Evolutionary conservation across 2,797 vertebrate genomes (phyloP).

Genomic region (Harpagifer antarcticus): DNA sequence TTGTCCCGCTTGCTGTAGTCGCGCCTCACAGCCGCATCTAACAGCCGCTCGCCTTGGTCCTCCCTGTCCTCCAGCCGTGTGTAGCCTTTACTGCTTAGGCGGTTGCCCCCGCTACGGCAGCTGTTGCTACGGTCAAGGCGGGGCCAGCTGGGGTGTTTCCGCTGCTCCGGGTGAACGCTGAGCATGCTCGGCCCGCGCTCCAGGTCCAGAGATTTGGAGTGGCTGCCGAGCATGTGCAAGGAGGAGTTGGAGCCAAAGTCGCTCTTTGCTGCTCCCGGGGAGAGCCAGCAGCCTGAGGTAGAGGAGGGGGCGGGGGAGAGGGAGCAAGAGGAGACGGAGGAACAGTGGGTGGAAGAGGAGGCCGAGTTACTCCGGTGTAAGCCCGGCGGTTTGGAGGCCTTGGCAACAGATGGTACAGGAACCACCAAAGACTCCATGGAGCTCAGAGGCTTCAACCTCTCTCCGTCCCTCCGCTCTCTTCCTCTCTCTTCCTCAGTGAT

Average conservation of each 20-base stretch:
- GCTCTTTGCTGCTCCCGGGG: conserved; percentile 90
- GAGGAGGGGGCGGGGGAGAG: conserved; percentile 83
- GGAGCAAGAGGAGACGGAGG: conserved; percentile 80
- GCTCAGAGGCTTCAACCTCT: conserved; percentile 80
- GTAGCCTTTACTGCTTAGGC: conserved; percentile 96
- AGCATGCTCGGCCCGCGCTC: conserved; percentile 89
- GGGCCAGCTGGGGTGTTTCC: conserved; percentile 98
- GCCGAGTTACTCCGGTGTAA: conserved; percentile 87
- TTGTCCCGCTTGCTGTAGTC: conserved; percentile 98
- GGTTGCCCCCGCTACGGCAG: conserved; percentile 66
- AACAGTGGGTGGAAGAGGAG: conserved; percentile 82
- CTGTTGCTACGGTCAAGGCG: conserved; percentile 95
- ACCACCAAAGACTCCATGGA: conserved; percentile 92
- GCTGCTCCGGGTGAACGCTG: conserved; percentile 92
- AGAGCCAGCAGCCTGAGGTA: conserved; percentile 89
- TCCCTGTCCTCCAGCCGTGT: conserved; percentile 95
- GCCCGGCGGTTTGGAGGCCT: conserved; percentile 85
- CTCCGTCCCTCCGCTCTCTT: conserved; percentile 66
- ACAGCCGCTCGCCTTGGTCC: conserved; percentile 91
- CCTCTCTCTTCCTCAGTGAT: conserved; percentile 91
- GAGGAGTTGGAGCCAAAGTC: conserved; percentile 97
- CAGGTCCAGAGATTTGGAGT: conserved; percentile 97
- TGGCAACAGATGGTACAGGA: conserved; percentile 86
- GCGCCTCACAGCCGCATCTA: conserved; percentile 83
- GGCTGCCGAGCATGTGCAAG: conserved; percentile 92